A percentile compares a stretch with the other conserved stretches of the same genome.
Evolutionary conservation across 2,888 invertebrate genomes (phyloP).

Genomic region (Agriotes lineatus): DNA sequence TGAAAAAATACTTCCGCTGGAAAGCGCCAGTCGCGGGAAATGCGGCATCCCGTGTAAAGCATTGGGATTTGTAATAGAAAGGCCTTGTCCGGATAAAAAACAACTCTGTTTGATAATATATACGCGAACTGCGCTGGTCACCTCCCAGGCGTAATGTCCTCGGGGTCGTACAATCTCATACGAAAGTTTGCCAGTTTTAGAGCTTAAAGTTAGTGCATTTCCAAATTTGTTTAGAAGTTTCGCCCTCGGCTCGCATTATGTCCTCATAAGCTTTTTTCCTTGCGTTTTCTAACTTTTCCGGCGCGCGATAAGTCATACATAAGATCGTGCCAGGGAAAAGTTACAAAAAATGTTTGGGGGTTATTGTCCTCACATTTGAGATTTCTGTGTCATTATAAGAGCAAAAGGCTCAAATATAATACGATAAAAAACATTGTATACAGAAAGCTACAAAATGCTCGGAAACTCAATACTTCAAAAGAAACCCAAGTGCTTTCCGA

Average conservation of each 20-base stretch:
- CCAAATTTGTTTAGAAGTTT: slow-evolving; percentile 41
- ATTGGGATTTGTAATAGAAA: slow-evolving; percentile 43
- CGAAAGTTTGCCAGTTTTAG: slow-evolving; percentile 37
- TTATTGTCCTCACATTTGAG: no score
- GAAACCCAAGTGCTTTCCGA: no score
- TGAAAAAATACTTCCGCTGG: not conserved
- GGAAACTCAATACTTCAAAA: no score
- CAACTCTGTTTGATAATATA: slow-evolving; percentile 43
- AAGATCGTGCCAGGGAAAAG: no score
- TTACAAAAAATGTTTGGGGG: not conserved
- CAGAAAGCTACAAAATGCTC: no score
- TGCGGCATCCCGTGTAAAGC: slow-evolving; percentile 31
- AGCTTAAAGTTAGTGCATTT: slow-evolving; percentile 42
- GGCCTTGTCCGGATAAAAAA: slow-evolving; percentile 42
- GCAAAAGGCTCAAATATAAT: no score
- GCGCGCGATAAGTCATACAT: no score
- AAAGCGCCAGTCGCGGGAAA: slow-evolving; percentile 25
- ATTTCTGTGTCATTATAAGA: no score
- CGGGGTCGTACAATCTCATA: slow-evolving; percentile 38
- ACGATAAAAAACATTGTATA: no score
- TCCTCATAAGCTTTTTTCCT: slow-evolving; percentile 37
- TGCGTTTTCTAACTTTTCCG: not conserved
- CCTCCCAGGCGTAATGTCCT: slow-evolving; percentile 43
- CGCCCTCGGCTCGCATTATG: slow-evolving; percentile 18
- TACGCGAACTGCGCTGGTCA: slow-evolving; percentile 43